Evolutionary conservation across 2,113 vertebrate genomes (phyloP).

Genomic region (Mirza zaza): DNA sequence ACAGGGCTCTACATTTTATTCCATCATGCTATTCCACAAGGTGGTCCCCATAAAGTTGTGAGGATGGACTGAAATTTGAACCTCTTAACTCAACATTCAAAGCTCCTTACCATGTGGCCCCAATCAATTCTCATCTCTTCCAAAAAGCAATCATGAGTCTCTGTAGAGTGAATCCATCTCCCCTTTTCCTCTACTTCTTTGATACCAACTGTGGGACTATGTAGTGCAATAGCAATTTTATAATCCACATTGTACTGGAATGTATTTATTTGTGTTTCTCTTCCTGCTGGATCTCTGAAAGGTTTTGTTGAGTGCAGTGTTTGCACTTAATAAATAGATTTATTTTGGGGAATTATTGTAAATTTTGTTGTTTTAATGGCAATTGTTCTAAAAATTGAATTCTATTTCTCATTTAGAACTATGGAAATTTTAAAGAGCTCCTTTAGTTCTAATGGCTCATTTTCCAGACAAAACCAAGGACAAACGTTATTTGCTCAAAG

Average conservation of each 20-base stretch:
- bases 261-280: not conserved
- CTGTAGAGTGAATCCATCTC: not conserved
- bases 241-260: not conserved
- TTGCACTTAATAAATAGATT: not conserved
- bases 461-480: not conserved
- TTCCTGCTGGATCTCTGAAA: not conserved
- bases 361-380: not conserved
- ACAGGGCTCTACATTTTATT: too few species aligned
- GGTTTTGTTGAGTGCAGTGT: too few species aligned
- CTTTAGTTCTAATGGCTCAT: not conserved
- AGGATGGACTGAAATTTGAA: not conserved
- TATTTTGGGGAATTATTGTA: not conserved
- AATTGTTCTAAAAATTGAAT: not conserved
- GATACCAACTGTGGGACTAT: not conserved
- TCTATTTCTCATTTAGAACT: not conserved
- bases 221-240: not conserved
- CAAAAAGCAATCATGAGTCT: not conserved
- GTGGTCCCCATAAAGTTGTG: rapidly evolving
- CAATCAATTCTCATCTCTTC: not conserved
- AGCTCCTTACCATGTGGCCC: not conserved
- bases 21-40: not conserved
- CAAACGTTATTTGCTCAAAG: not conserved
- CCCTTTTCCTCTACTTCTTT: not conserved
- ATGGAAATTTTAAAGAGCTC: not conserved
- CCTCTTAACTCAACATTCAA: not conserved